Percentiles rank a stretch among this genome's conserved stretches.
Conservation (phyloP, 2,888 invertebrate species). For the Tetanocera ferruginea region DNA sequence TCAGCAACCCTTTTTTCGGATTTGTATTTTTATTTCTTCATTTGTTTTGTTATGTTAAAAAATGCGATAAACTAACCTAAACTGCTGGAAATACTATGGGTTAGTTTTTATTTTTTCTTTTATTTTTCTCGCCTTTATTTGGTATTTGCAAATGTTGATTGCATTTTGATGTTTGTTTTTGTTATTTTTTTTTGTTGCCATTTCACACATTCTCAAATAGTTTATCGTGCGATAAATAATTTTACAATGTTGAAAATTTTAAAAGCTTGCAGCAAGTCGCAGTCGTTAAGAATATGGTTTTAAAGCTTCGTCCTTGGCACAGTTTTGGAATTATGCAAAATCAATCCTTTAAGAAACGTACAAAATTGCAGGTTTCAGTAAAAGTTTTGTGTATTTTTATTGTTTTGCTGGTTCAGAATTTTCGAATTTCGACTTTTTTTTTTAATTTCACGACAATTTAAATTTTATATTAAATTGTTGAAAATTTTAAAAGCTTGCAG, state of each 20-base stretch:
- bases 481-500: background rate
- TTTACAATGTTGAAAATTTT: background rate
- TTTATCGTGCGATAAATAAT: background rate
- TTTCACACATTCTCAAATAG: background rate
- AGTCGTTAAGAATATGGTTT: background rate
- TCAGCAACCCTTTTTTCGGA: background rate
- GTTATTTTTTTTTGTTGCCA: background rate
- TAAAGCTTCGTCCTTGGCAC: background rate
- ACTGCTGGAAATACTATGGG: background rate
- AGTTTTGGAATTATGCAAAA: too few species aligned
- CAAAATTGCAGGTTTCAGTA: too few species aligned
- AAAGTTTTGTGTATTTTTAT: too few species aligned
- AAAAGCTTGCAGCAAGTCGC: background rate
- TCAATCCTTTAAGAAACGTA: too few species aligned
- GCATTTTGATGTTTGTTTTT: background rate
- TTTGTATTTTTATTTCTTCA: background rate
- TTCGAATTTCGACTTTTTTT: too few species aligned
- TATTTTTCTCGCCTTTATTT: background rate
- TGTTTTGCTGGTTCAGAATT: too few species aligned
- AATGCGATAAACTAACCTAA: slow-evolving; percentile 4
- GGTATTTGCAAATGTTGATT: background rate
- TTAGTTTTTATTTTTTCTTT: background rate
- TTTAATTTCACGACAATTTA: too few species aligned
- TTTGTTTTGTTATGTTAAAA: background rate
- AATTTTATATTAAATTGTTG: background rate